phyloP scores from a whole-genome alignment of 1,140 invertebrate genomes.

The fruit fly (Drosophila melanogaster) region DNA sequence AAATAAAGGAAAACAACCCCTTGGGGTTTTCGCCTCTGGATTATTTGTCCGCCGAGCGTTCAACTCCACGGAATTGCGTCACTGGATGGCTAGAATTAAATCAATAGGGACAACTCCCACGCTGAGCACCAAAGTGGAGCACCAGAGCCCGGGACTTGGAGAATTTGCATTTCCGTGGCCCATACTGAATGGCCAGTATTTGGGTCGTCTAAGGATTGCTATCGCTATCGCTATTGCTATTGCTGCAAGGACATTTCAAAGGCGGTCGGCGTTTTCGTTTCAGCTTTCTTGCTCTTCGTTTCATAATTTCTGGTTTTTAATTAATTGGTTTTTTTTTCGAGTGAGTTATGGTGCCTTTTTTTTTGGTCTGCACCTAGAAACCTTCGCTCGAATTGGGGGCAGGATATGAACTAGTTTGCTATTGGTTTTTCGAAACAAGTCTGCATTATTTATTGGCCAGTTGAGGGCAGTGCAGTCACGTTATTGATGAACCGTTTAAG shows the following conservation, averaged over 20 bases:
- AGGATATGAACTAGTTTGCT: slow-evolving; percentile 35
- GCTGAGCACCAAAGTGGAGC: slow-evolving; percentile 55
- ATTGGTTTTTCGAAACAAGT: slow-evolving; percentile 43
- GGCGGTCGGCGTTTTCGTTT: slow-evolving; percentile 59
- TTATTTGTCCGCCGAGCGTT: slow-evolving; percentile 56
- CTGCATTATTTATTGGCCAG: slow-evolving; percentile 42
- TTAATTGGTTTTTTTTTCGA: slow-evolving; percentile 62
- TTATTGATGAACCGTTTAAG: slow-evolving; percentile 52
- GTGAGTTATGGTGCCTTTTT: slow-evolving; percentile 58
- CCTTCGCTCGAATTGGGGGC: slow-evolving; percentile 41
- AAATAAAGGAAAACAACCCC: slow-evolving; percentile 50
- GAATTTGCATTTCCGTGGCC: slow-evolving; percentile 68
- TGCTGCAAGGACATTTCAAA: slow-evolving; percentile 71
- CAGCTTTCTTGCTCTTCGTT: slow-evolving; percentile 30
- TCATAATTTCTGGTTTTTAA: slow-evolving; percentile 74
- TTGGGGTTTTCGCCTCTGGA: slow-evolving; percentile 60
- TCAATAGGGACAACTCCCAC: slow-evolving; percentile 80
- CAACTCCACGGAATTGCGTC: slow-evolving; percentile 73
- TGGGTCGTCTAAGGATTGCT: slow-evolving; percentile 57
- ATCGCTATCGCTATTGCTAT: neutral
- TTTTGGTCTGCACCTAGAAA: slow-evolving; percentile 43
- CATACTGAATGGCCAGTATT: slow-evolving; percentile 46
- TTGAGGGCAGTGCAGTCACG: slow-evolving; percentile 43
- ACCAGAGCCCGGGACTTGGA: slow-evolving; percentile 32
- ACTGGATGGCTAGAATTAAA: slow-evolving; percentile 70